Evolutionary conservation across 2,113 vertebrate species (phyloP), one percentile per base, ranked within the genome.

Genomic region (Miniopterus natalensis): DNA sequence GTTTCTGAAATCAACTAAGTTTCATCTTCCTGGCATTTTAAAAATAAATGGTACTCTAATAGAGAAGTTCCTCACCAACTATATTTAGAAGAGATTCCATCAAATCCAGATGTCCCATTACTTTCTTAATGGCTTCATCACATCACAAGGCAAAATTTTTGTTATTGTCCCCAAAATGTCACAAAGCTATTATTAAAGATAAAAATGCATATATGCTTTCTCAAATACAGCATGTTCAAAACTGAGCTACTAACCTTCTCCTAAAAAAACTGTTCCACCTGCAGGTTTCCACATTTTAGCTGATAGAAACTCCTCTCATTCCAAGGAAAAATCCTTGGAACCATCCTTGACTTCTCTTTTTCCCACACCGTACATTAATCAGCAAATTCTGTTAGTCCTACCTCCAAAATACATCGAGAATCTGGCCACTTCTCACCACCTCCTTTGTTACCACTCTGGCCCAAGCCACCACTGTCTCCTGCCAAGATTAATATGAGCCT

Each of bases 151-250:
- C 1, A 21, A 90, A 75, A 53, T 31, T 93, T 68, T 84, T 36
- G 29, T 45, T 78, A 74, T 36, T 45, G 65, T 18, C 29, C 71
- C 84, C 36, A 84, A 84, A 59, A 61, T 1, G 40, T 63, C 42
- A 91, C 74, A n/a, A 87, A 53, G 27, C 25, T 2, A 68, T 18
- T 73, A 80, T 31, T 68, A 47, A 88, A 63, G n/a, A 70, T 66
- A 88, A 95, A 95, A 93, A 45, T 78, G 14, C 63, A 2, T 25
- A 91, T 42, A 6, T 18, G 14, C 42, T 88, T 63, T 70, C 53
- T 95, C 42, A 88, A 47, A 59, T 57, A 40, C 27, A 66, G 75
- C 40, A 18, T 84, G 10, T 66, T 91, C 70, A 84, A 95, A 87
- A 70, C 31, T 68, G 23, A 84, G 71, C 45, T 91, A 21, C 25